Percentiles rank a stretch among this genome's conserved stretches.
phyloP scores from a whole-genome alignment of 2,888 invertebrate species.

The Heliconius aoede region DNA sequence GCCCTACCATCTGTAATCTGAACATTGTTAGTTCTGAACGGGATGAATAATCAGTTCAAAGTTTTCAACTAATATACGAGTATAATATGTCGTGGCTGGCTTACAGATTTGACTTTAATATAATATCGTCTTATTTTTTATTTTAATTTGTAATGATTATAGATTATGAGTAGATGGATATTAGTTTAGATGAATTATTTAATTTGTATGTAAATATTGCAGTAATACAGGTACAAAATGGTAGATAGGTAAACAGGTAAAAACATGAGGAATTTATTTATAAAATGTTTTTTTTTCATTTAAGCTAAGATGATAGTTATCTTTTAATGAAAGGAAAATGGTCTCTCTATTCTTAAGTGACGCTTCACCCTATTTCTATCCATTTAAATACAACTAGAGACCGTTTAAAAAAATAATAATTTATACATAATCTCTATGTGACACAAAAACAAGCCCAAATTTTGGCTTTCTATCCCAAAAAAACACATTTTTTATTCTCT shows the following conservation, averaged over 20 bases:
- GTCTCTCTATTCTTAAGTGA: too few species aligned
- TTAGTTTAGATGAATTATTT: neutral
- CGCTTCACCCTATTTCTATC: too few species aligned
- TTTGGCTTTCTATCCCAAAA: conserved; percentile 37
- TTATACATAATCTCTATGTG: conserved; percentile 26
- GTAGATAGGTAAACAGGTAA: too few species aligned
- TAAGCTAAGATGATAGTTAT: neutral
- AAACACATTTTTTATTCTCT: conserved; percentile 28
- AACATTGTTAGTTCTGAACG: conserved; percentile 31
- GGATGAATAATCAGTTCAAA: conserved; percentile 74
- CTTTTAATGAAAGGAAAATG: too few species aligned
- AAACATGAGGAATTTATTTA: too few species aligned
- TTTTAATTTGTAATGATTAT: too few species aligned
- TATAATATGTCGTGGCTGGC: conserved; percentile 67
- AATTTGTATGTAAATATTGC: neutral
- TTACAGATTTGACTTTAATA: conserved; percentile 37
- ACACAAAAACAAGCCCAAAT: neutral
- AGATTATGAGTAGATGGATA: too few species aligned
- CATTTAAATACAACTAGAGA: too few species aligned
- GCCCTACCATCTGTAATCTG: conserved; percentile 5
- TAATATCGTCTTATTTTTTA: neutral
- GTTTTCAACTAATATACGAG: conserved; percentile 72
- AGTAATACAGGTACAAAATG: too few species aligned
- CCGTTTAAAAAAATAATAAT: neutral
- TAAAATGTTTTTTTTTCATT: neutral